phyloP scores from a whole-genome alignment of 2,888 invertebrate species.

The Leptinotarsa rubiginosa region DNA sequence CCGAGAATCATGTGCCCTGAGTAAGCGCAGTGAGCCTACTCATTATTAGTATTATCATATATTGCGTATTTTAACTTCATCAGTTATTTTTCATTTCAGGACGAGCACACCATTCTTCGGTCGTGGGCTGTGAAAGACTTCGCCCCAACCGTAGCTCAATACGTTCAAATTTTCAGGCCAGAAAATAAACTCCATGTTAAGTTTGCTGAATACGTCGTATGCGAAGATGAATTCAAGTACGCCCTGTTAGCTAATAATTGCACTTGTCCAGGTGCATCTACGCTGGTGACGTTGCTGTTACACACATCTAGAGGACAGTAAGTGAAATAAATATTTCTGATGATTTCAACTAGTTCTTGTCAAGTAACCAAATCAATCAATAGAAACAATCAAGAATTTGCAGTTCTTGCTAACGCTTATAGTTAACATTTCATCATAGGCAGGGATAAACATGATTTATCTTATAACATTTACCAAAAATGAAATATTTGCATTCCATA shows the following conservation, averaged over 20 bases:
- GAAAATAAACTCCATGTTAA: slow-evolving; percentile 99
- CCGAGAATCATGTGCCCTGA: too few relatives aligned
- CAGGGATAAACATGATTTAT: too few relatives aligned
- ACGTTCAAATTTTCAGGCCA: slow-evolving; percentile 97
- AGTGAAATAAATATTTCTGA: slow-evolving; percentile 67
- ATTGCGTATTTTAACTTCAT: too few relatives aligned
- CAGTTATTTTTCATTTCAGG: slow-evolving; percentile 64
- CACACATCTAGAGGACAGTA: slow-evolving; percentile 98
- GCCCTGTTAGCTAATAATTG: slow-evolving; percentile 98
- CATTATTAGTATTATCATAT: too few relatives aligned
- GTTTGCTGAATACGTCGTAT: slow-evolving; percentile 98
- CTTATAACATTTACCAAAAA: too few relatives aligned
- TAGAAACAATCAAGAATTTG: too few relatives aligned
- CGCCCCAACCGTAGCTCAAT: slow-evolving; percentile 95
- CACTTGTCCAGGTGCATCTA: slow-evolving; percentile 97
- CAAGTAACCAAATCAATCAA: too few relatives aligned
- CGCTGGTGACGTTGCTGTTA: slow-evolving; percentile 92
- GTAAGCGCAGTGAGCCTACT: too few relatives aligned
- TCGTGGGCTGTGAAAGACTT: slow-evolving; percentile 99
- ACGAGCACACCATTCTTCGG: slow-evolving; percentile 79
- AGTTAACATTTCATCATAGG: too few relatives aligned
- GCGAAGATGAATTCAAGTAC: slow-evolving; percentile 99
- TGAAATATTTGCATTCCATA: too few relatives aligned
- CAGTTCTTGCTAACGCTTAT: too few relatives aligned
- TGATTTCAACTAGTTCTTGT: too few relatives aligned